Evolutionary conservation across 2,888 invertebrate genomes (phyloP).

Genomic region (Agrotis ipsilon): DNA sequence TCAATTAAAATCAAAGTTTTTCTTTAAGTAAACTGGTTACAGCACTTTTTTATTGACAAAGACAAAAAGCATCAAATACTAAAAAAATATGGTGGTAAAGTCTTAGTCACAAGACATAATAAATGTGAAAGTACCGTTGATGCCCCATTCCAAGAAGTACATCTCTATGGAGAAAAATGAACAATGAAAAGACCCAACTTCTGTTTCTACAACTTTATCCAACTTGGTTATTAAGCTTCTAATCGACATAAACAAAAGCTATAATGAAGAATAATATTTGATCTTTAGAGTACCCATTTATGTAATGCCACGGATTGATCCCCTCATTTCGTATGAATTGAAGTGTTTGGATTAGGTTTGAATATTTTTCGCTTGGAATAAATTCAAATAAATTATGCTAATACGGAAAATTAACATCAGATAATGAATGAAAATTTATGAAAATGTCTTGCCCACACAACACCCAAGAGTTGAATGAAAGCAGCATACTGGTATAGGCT

Average conservation of each 20-base stretch:
- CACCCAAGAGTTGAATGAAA: background rate
- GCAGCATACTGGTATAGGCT: background rate
- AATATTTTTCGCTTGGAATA: background rate
- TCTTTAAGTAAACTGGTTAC: no score
- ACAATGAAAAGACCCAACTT: background rate
- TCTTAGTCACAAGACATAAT: no score
- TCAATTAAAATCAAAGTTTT: no score
- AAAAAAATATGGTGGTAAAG: no score
- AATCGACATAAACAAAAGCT: background rate
- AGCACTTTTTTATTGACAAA: no score
- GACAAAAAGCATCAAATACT: no score
- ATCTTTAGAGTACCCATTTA: background rate
- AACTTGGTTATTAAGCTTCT: background rate
- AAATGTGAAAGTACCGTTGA: no score
- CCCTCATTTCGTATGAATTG: background rate
- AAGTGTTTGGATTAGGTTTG: background rate
- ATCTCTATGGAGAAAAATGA: no score
- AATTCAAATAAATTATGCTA: no score
- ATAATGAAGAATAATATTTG: background rate
- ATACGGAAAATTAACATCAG: no score
- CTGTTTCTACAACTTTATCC: background rate
- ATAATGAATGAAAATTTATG: no score
- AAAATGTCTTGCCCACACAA: background rate
- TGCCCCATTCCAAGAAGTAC: no score
- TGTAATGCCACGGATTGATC: background rate